Percentiles rank a stretch among this genome's conserved stretches.
These are phyloP conservation scores for Ectemnius lituratus DNA, from an alignment of 2,888 invertebrate species.

Conservation along the genomic window DNA sequence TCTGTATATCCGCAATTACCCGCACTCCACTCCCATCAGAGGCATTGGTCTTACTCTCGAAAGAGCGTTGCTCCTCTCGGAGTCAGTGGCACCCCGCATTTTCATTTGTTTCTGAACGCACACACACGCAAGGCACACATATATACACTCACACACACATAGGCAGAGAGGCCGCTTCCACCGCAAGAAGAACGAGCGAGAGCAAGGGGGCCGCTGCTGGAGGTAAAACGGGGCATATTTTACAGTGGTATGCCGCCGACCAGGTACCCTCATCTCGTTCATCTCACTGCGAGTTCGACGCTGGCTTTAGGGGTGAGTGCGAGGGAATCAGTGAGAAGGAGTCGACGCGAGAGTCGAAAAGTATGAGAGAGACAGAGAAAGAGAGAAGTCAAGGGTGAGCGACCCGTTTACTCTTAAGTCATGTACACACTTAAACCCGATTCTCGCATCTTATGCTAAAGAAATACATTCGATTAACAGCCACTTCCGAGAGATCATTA, in stretches of 20 bases:
- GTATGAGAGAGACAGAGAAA: not conserved
- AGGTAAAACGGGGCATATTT: slow-evolving; percentile 56
- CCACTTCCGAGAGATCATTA: no score
- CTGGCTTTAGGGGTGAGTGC: slow-evolving; percentile 15
- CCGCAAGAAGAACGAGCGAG: not conserved
- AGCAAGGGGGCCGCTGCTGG: not conserved
- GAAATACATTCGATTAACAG: no score
- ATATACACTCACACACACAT: not conserved
- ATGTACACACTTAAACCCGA: no score
- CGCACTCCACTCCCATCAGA: not conserved
- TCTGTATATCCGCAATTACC: not conserved
- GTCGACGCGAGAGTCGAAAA: not conserved
- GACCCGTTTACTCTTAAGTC: slow-evolving; percentile 39
- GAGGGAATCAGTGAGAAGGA: slow-evolving; percentile 6
- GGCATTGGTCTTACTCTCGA: not conserved
- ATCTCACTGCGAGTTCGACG: slow-evolving; percentile 38
- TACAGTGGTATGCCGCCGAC: slow-evolving; percentile 41
- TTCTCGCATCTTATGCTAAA: no score
- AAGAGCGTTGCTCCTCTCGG: not conserved
- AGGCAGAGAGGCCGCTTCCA: not conserved
- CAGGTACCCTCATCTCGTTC: slow-evolving; percentile 48
- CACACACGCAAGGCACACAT: not conserved
- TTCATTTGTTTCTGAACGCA: slow-evolving; percentile 7
- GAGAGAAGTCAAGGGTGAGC: slow-evolving; percentile 24
- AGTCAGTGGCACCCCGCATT: slow-evolving; percentile 1